phyloP scores from a whole-genome alignment of 2,888 invertebrate genomes.

The Congeria kusceri region DNA sequence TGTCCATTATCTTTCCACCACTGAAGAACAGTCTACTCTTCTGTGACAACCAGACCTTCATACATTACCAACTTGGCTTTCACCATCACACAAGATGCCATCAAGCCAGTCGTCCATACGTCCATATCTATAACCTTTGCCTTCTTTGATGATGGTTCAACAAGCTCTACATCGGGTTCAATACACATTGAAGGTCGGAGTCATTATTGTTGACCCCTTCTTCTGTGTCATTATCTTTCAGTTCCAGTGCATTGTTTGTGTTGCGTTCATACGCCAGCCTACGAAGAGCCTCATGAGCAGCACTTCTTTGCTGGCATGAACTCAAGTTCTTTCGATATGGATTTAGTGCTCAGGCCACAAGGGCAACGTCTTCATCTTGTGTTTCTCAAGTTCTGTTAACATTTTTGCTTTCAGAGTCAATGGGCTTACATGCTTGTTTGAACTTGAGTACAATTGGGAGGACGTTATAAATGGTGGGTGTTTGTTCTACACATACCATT shows the following conservation, averaged over 20 bases:
- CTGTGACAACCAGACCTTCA: slow-evolving; percentile 1
- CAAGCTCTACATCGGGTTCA: neutral
- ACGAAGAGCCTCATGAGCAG: neutral
- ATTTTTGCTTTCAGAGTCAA: neutral
- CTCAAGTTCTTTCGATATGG: slow-evolving; percentile 17
- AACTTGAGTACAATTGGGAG: slow-evolving; percentile 12
- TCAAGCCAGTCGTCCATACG: neutral
- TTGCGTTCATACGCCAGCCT: neutral
- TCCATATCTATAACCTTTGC: neutral
- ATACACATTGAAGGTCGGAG: neutral
- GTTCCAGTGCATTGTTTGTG: too few relatives aligned
- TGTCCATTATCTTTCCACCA: slow-evolving; percentile 29
- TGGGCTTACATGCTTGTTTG: neutral
- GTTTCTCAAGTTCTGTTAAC: slow-evolving; percentile 1
- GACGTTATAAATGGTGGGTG: slow-evolving; percentile 16
- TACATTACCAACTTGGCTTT: neutral
- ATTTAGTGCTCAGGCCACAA: slow-evolving; percentile 4
- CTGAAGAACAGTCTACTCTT: neutral
- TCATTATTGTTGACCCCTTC: too few relatives aligned
- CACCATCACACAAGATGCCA: slow-evolving; percentile 12
- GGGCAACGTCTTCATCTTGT: slow-evolving; percentile 2
- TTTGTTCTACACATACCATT: slow-evolving; percentile 17
- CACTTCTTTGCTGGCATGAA: neutral
- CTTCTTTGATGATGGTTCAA: slow-evolving; percentile 14
- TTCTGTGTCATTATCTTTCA: too few relatives aligned